Percentiles rank a stretch among this genome's conserved stretches.
These are phyloP conservation scores for Eupleurogrammus muticus DNA, from an alignment of 2,797 vertebrate species.

Conservation along the genomic window DNA sequence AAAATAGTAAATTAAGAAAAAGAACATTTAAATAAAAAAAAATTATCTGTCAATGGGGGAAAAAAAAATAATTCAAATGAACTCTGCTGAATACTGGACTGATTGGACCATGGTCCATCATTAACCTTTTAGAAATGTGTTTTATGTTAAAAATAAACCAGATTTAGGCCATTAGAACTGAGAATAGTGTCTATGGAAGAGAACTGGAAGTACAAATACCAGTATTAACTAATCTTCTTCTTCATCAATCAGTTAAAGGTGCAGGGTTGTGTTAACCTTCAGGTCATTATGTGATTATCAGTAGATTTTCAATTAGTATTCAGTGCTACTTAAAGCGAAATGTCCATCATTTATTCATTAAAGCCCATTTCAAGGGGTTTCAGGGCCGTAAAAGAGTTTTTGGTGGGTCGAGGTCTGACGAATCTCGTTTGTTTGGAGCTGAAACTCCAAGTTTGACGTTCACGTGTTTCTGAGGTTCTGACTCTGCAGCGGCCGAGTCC, in stretches of 20 bases:
- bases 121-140: background rate
- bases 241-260: conserved; percentile 27
- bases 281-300: conserved; percentile 59
- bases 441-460: too few relatives aligned
- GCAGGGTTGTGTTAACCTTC: conserved; percentile 26
- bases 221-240: too few relatives aligned
- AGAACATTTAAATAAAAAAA: conserved; percentile 6
- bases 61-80: too few relatives aligned
- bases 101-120: background rate
- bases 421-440: too few relatives aligned
- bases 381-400: too few relatives aligned
- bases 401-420: background rate
- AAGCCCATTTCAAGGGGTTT: background rate
- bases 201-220: too few relatives aligned
- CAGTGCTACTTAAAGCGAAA: background rate
- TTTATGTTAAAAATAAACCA: background rate
- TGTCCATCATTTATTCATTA: background rate
- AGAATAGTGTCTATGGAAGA: background rate
- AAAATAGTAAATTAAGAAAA: conserved; percentile 12
- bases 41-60: background rate
- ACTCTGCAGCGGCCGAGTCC: too few relatives aligned
- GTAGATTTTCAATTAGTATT: conserved; percentile 57
- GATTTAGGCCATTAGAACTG: background rate
- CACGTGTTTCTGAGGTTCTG: too few relatives aligned
- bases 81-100: too few relatives aligned